Percentiles rank a stretch among this genome's conserved stretches.
Conservation (phyloP, 2,888 invertebrate genomes). For the Oscheius sp. region DNA sequence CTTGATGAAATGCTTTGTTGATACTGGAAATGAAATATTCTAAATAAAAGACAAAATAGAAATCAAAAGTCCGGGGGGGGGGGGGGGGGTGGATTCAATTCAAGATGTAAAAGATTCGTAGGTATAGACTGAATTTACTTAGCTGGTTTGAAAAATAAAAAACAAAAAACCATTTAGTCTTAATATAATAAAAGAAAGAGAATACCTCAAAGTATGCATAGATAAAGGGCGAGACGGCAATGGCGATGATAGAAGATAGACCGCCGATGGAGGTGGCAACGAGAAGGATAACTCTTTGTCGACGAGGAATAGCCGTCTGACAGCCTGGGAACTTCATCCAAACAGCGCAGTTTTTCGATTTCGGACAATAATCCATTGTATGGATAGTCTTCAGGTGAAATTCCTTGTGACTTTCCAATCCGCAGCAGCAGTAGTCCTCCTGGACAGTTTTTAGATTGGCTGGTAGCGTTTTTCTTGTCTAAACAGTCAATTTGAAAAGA, state of each 20-base stretch:
- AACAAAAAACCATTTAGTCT: not conserved
- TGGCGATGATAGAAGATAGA: not conserved
- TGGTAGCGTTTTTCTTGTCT: not conserved
- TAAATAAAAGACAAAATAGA: no score
- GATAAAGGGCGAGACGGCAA: conserved; percentile 7
- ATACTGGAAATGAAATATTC: no score
- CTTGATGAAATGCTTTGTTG: no score
- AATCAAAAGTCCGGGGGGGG: no score
- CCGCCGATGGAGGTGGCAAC: conserved; percentile 8
- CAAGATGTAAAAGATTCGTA: no score
- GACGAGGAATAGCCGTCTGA: not conserved
- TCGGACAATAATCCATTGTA: conserved; percentile 3
- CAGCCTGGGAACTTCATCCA: not conserved
- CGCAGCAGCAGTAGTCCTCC: conserved; percentile 21
- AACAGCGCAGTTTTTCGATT: not conserved
- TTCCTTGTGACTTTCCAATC: not conserved
- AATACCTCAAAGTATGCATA: conserved; percentile 19
- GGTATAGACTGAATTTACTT: no score
- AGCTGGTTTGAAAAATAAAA: no score
- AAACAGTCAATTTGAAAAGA: not conserved
- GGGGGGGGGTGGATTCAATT: no score
- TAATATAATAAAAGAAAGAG: not conserved
- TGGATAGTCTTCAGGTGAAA: not conserved
- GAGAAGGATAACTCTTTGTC: not conserved
- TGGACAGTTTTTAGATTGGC: not conserved